Evolutionary conservation across 2,113 vertebrate species (phyloP).

Genomic region (Lampris megalopsis): DNA sequence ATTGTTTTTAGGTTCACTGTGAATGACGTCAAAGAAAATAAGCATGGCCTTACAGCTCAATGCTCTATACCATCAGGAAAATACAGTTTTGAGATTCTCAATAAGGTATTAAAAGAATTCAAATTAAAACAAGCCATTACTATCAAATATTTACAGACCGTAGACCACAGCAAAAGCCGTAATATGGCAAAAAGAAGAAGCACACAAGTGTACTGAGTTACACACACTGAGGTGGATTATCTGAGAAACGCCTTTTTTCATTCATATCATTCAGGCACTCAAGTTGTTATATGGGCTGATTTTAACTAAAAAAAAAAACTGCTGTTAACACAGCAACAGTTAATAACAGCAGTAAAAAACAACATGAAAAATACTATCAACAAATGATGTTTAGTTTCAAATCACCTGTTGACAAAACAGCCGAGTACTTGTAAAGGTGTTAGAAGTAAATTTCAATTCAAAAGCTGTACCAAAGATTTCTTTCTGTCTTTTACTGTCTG

Average conservation of each 20-base stretch:
- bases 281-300: slow-evolving; percentile 43
- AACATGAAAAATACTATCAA: slow-evolving; percentile 55
- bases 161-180: not conserved
- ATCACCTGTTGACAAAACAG: slow-evolving; percentile 58
- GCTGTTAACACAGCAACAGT: slow-evolving; percentile 39
- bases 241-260: slow-evolving; percentile 32
- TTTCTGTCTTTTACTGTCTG: slow-evolving; percentile 54
- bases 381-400: slow-evolving; percentile 66
- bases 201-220: not conserved
- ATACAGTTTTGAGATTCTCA: not conserved
- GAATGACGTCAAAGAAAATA: slow-evolving; percentile 41
- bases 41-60: slow-evolving; percentile 32
- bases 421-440: slow-evolving; percentile 51
- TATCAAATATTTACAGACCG: slow-evolving; percentile 2
- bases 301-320: slow-evolving; percentile 57
- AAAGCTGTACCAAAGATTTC: slow-evolving; percentile 47
- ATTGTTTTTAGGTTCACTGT: slow-evolving; percentile 30
- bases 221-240: slow-evolving; percentile 19
- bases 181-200: slow-evolving; percentile 4
- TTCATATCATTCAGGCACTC: slow-evolving; percentile 39
- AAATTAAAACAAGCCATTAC: slow-evolving; percentile 32
- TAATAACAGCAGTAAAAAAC: slow-evolving; percentile 22
- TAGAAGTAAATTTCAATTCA: slow-evolving; percentile 53
- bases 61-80: slow-evolving; percentile 4
- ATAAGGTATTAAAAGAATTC: not conserved